These are phyloP conservation scores for Nematopogon swammerdamellus DNA, from an alignment of 2,888 invertebrate genomes.

Conservation along the genomic window DNA sequence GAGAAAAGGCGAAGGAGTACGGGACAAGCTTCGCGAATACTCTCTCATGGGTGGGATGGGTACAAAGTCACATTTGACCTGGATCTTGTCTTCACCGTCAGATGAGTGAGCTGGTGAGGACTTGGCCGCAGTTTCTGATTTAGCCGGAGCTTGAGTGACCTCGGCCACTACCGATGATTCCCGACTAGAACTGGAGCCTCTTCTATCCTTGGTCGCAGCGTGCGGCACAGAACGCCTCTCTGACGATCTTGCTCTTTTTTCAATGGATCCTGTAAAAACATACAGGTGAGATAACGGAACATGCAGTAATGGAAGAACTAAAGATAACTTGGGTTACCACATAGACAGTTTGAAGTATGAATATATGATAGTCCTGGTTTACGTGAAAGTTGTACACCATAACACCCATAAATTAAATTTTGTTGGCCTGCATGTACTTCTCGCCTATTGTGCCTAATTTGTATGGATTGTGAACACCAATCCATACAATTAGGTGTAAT, in stretches of 20 bases:
- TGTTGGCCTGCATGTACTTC: no score
- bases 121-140: slow-evolving; percentile 18
- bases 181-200: slow-evolving; percentile 46
- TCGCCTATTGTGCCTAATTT: no score
- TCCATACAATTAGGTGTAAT: no score
- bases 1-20: slow-evolving; percentile 83
- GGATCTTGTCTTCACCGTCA: slow-evolving; percentile 36
- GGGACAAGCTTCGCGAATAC: slow-evolving; percentile 74
- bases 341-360: no score
- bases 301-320: no score
- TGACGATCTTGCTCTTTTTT: slow-evolving; percentile 22
- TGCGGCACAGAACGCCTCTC: slow-evolving; percentile 33
- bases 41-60: slow-evolving; percentile 38
- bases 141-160: slow-evolving; percentile 6
- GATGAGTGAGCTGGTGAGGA: slow-evolving; percentile 26
- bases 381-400: no score
- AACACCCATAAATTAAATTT: no score
- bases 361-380: no score
- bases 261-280: slow-evolving; percentile 15
- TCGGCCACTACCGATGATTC: slow-evolving; percentile 43
- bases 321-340: no score
- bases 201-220: slow-evolving; percentile 30
- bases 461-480: no score
- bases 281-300: neutral
- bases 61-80: slow-evolving; percentile 32